Conservation (phyloP, 2,797 vertebrate genomes). For the Myripristis murdjan region DNA sequence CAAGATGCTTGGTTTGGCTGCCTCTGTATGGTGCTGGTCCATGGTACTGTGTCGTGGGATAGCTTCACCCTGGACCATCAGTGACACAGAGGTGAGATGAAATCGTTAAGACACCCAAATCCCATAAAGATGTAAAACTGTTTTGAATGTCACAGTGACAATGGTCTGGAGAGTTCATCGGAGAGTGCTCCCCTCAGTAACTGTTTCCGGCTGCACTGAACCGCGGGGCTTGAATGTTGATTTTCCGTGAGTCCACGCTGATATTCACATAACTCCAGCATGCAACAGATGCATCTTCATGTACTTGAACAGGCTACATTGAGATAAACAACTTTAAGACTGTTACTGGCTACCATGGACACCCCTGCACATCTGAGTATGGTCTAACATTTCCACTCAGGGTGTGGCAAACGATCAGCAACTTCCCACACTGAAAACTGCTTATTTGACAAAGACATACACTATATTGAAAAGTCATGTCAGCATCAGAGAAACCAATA, state of each 20-base stretch:
- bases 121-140: too few species aligned
- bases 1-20: conserved; percentile 13
- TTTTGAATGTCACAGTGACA: conserved; percentile 76
- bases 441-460: conserved; percentile 31
- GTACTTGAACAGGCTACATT: conserved; percentile 69
- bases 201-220: conserved; percentile 25
- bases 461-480: conserved; percentile 1
- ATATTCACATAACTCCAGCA: conserved; percentile 30
- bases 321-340: conserved; percentile 57
- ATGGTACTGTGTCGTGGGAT: conserved; percentile 3
- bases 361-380: conserved; percentile 8
- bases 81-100: conserved; percentile 57
- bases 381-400: conserved; percentile 15
- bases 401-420: not conserved
- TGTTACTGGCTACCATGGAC: conserved; percentile 42
- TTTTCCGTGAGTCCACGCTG: conserved; percentile 41
- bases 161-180: conserved; percentile 59
- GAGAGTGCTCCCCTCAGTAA: conserved; percentile 26
- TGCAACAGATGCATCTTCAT: conserved; percentile 45
- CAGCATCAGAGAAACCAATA: conserved; percentile 7
- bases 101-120: conserved; percentile 18
- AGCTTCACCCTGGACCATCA: conserved; percentile 47
- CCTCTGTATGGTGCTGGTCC: conserved; percentile 20
- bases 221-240: conserved; percentile 24
- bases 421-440: conserved; percentile 26